Evolutionary conservation across 2,888 invertebrate genomes (phyloP), one percentile per base, ranked within the genome.

Genomic region (Nezara viridula): DNA sequence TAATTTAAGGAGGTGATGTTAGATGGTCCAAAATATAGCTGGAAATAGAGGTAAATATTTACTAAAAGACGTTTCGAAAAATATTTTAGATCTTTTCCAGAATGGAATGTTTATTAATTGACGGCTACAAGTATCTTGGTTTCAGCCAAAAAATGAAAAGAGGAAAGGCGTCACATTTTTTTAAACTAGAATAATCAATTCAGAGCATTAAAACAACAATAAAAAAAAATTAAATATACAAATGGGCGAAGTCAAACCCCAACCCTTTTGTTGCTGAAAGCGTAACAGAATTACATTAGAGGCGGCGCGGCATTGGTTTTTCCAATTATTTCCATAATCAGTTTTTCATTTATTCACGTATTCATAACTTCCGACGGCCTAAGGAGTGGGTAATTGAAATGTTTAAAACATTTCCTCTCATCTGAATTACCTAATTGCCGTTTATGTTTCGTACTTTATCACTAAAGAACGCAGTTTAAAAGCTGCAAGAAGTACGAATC

Each of bases 301-400:
- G 24, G 32, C 66, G 66, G 66, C 16, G 10, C 24, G 12, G 60
- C 12, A 60, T 27, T n/a, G 60, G 12, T 60, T 60, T 60, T 60
- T 60, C 27, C 60, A 77, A 77, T 77, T 14, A 77, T 77, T 32
- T 77, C 9, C 77, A 77, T 77, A 77, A 77, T 77, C 77, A 40
- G 77, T 40, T 77, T 77, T 77, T 27, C 60, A 60, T 60, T 60
- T 60, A 60, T 60, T 60, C 32, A 77, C 77, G 32, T 77, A 77
- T 77, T 77, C 77, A 77, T 40, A 77, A 32, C 77, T 77, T 24
- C 77, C n/a, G 7, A 1, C 37, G 32, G 40, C 40, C 77, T 40
- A 77, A 77, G 77, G 77, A 77, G 44, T 3, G n/a, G n/a, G 19
- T 81, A 81, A 81, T 81, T 81, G 81, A 81, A 47, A 44, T 81